Evolutionary conservation across 2,113 vertebrate species (phyloP), one percentile per base, ranked within the genome.

Genomic region (Erythrolamprus reginae): DNA sequence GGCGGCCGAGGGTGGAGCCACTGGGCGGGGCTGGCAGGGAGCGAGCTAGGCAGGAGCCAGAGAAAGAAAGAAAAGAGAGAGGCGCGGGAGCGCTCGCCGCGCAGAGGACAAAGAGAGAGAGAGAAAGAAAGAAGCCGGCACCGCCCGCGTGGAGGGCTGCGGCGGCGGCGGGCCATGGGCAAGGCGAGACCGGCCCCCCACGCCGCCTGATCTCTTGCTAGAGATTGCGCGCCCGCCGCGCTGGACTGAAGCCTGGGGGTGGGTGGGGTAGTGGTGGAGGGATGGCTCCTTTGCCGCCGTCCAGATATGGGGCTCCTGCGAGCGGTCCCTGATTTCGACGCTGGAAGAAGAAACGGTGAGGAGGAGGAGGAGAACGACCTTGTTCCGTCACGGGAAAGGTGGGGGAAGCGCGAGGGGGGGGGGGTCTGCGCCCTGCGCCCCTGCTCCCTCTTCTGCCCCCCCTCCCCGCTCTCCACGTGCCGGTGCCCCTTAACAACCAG

Each of bases 341-440:
- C 90, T 82, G 85, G 50, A 88, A 87, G 50, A 88, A 87, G 86
- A 17, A 77, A 83, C 90, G 90, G 83, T 65, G 90, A 87, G 89
- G 42, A 56, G 56, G 90, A 87, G 89, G 42, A 56, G 56, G 33
- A 52, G 10, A 3, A 6, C 17, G n/a, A 53, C 15, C 50, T 85
- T 5, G 13, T 10, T 12, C 10, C 48, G 7, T 50, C n/a, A 45
- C 12, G 42, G 15, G 7, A 12, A 70, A 17, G n/a, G n/a, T 33
- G 47, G 83, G 33, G 56, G 82, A 65, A n/a, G 85, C 13, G 38
- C 51, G 15, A 24, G 15, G 10, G 38, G 1, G 55, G 33, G 15
- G 10, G 38, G 1, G 55, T 56, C 55, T 10, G 10, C n/a, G n/a
- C 48, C 5, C 47, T 26, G 84, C 56, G 55, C 82, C 10, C 55